These are phyloP conservation scores for Brevimyrus niger DNA, from an alignment of 2,113 vertebrate genomes.

Conservation along the genomic window DNA sequence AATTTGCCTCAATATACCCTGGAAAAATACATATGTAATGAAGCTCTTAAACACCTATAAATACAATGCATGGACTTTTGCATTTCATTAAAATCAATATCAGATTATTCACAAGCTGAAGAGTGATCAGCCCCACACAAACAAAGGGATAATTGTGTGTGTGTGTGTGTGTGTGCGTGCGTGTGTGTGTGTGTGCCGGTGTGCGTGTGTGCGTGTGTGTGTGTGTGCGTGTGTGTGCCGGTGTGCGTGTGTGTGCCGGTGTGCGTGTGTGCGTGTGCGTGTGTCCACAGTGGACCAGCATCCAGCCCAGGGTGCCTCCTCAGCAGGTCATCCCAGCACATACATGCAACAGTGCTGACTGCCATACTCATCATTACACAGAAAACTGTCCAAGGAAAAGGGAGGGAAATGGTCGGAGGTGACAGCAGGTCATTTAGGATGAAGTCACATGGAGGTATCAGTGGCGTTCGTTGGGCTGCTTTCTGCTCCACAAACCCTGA, in stretches of 20 bases:
- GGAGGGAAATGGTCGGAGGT: not conserved
- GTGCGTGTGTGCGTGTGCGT: not conserved
- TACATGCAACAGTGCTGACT: not conserved
- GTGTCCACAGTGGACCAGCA: not conserved
- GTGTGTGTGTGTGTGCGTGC: not conserved
- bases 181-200: too few relatives aligned
- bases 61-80: constrained; percentile 21
- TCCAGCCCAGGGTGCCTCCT: not conserved
- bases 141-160: not conserved
- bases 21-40: not conserved
- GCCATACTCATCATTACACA: constrained; percentile 24
- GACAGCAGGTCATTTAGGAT: not conserved
- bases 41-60: not conserved
- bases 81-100: constrained; percentile 35
- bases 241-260: too few relatives aligned
- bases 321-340: not conserved
- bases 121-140: constrained; percentile 8
- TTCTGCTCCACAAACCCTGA: constrained; percentile 13
- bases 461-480: not conserved
- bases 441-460: not conserved
- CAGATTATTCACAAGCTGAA: constrained; percentile 10
- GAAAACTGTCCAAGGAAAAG: not conserved
- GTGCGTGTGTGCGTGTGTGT: too few relatives aligned
- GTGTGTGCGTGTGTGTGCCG: too few relatives aligned
- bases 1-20: not conserved